A percentile compares a stretch with the other conserved stretches of the same genome.
Evolutionary conservation across 92 coral and sea anemone species (phyloP).

Genomic region (Epizoanthus scotinus): DNA sequence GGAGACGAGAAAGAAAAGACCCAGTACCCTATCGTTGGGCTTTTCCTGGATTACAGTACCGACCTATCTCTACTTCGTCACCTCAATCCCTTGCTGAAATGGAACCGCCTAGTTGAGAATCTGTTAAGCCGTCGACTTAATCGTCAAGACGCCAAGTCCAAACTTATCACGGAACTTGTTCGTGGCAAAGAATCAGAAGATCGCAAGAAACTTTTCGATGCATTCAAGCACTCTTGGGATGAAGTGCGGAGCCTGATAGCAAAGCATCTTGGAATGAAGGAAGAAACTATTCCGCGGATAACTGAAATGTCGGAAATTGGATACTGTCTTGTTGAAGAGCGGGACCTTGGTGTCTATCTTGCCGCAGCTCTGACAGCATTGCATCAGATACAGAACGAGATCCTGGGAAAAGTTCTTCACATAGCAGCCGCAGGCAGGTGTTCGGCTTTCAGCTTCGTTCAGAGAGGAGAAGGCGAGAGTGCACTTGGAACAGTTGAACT

Average conservation of each 20-base stretch:
- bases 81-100: constrained; percentile 64
- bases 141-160: constrained; percentile 63
- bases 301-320: constrained; percentile 74
- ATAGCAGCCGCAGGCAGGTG: constrained; percentile 74
- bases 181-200: constrained; percentile 48
- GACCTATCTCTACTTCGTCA: constrained; percentile 62
- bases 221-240: constrained; percentile 82
- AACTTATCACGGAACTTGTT: constrained; percentile 73
- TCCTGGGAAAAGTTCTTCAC: constrained; percentile 68
- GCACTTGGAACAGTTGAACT: constrained; percentile 66
- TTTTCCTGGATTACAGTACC: constrained; percentile 73
- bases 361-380: constrained; percentile 65
- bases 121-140: constrained; percentile 76
- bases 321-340: constrained; percentile 76
- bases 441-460: constrained; percentile 73
- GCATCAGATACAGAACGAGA: constrained; percentile 74
- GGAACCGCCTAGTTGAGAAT: constrained; percentile 74
- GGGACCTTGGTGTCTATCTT: constrained; percentile 69
- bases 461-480: constrained; percentile 50
- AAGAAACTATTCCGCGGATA: constrained; percentile 63
- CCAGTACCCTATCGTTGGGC: constrained; percentile 74
- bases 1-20: constrained; percentile 47
- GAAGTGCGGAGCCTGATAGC: constrained; percentile 62
- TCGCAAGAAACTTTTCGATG: constrained; percentile 53
- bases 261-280: constrained; percentile 27